phyloP scores from a whole-genome alignment of 1,140 invertebrate genomes.

The Drosophila parvula region DNA sequence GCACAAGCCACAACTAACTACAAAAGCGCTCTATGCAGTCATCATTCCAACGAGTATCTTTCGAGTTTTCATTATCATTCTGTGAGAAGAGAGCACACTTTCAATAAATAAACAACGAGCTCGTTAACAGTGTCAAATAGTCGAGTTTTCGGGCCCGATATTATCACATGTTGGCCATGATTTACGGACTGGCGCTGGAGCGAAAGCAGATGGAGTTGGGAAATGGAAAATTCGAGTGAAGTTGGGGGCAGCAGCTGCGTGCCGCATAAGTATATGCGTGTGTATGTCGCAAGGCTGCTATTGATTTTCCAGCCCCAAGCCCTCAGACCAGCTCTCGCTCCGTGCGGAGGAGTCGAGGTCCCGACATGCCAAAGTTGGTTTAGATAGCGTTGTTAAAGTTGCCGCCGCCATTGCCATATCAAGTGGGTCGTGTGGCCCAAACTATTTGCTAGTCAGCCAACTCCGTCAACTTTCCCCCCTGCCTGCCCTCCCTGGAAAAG shows the following conservation, averaged over 20 bases:
- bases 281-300: conserved; percentile 42
- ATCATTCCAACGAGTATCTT: too few relatives aligned
- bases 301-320: conserved; percentile 59
- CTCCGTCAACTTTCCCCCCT: conserved; percentile 18
- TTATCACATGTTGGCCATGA: conserved; percentile 44
- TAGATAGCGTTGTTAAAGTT: conserved; percentile 61
- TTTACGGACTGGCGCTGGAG: conserved; percentile 26
- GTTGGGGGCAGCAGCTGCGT: conserved; percentile 40
- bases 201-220: conserved; percentile 24
- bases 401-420: conserved; percentile 46
- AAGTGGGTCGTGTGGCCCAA: conserved; percentile 30
- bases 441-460: conserved; percentile 41
- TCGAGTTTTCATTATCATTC: conserved; percentile 7
- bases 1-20: too few relatives aligned
- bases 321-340: background rate
- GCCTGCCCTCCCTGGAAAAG: conserved; percentile 12
- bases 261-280: conserved; percentile 51
- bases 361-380: conserved; percentile 67
- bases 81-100: conserved; percentile 7
- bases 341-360: conserved; percentile 23
- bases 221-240: background rate
- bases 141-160: conserved; percentile 31
- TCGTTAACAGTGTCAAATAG: conserved; percentile 36
- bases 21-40: background rate
- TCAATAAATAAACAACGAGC: conserved; percentile 4